phyloP scores from a whole-genome alignment of 1,140 invertebrate species.

The Drosophila paulistorum region DNA sequence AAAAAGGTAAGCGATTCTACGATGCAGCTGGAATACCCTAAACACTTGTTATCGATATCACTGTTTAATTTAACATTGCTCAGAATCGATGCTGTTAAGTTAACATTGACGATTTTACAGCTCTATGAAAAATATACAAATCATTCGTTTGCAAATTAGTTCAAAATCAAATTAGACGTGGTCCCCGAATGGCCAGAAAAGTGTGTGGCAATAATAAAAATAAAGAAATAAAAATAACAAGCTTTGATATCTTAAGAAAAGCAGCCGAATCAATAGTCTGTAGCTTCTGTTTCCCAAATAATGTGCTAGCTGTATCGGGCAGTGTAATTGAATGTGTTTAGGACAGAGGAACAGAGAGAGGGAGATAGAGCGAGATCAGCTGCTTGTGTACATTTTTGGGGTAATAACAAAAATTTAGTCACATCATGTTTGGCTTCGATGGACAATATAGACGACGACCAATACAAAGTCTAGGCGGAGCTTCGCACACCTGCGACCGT shows the following conservation, averaged over 20 bases:
- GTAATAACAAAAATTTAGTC: conserved; percentile 38
- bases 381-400: conserved; percentile 16
- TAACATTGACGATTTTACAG: background rate
- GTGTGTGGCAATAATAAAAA: background rate
- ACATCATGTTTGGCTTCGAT: conserved; percentile 92
- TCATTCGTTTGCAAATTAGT: conserved; percentile 20
- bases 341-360: background rate
- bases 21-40: background rate
- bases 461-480: conserved; percentile 94
- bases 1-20: background rate
- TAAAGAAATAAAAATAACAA: too few relatives aligned
- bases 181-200: background rate
- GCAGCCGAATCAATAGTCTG: background rate
- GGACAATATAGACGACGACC: conserved; percentile 94
- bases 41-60: background rate
- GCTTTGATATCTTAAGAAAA: background rate
- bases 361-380: conserved; percentile 17
- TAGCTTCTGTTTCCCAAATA: background rate
- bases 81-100: background rate
- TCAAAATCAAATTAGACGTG: conserved; percentile 18
- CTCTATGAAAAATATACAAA: conserved; percentile 20
- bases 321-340: conserved; percentile 13
- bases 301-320: conserved; percentile 12
- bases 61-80: background rate
- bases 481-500: conserved; percentile 88